These are phyloP conservation scores for Drosophila mettleri DNA, from an alignment of 2,888 invertebrate genomes.

Conservation along the genomic window DNA sequence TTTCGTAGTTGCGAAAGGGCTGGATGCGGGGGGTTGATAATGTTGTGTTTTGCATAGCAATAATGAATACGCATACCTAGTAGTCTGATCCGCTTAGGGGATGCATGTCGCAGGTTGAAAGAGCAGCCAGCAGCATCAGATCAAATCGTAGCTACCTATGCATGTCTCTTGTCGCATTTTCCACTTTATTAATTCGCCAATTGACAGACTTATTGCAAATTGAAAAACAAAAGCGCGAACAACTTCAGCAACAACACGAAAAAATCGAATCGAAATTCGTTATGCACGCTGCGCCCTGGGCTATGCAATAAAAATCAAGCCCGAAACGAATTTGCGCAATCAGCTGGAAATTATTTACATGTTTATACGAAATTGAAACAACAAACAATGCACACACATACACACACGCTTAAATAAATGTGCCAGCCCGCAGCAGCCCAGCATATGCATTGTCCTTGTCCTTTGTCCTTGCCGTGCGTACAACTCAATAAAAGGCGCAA, in stretches of 20 bases:
- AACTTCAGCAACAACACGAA: conserved; percentile 29
- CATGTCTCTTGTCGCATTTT: conserved; percentile 72
- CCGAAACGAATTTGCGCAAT: conserved; percentile 81
- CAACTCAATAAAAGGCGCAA: conserved; percentile 74
- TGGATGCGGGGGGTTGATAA: conserved; percentile 15
- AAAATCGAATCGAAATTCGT: conserved; percentile 62
- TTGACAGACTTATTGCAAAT: conserved; percentile 82
- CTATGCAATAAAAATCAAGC: conserved; percentile 78
- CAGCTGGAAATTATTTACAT: conserved; percentile 81
- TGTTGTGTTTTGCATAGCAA: conserved; percentile 54
- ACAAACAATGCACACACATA: conserved; percentile 60
- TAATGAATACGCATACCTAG: conserved; percentile 22
- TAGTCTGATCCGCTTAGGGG: conserved; percentile 23
- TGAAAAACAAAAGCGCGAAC: conserved; percentile 80
- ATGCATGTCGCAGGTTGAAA: conserved; percentile 30
- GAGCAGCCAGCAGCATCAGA: conserved; percentile 9
- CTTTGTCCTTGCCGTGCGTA: conserved; percentile 42
- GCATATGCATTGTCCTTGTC: conserved; percentile 49
- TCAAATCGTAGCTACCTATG: conserved; percentile 15
- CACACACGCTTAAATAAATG: not conserved
- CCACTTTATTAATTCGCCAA: conserved; percentile 83
- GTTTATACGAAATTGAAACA: conserved; percentile 79
- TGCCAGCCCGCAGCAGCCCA: conserved; percentile 35
- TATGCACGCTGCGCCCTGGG: conserved; percentile 65
- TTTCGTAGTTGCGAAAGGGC: conserved; percentile 18